phyloP scores from a whole-genome alignment of 2,797 vertebrate species.

The Poeciliopsis turneri region DNA sequence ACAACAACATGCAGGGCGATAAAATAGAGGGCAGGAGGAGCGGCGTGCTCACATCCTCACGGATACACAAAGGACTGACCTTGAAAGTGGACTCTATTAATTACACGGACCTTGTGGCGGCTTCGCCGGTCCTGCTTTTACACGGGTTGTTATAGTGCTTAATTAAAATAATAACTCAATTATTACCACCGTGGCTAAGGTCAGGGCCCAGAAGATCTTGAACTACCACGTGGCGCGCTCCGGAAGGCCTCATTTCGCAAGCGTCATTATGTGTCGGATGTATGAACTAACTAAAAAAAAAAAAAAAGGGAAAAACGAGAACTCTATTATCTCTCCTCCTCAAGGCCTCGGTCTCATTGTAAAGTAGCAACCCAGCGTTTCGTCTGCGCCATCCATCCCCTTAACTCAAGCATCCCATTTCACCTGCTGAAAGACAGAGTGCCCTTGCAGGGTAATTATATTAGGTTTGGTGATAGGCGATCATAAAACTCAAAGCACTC shows the following conservation, averaged over 20 bases:
- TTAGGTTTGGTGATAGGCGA: slow-evolving; percentile 80
- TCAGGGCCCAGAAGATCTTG: slow-evolving; percentile 63
- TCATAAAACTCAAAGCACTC: slow-evolving; percentile 86
- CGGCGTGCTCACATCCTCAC: slow-evolving; percentile 23
- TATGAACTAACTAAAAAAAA: neutral
- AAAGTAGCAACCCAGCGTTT: slow-evolving; percentile 49
- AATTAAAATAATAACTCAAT: slow-evolving; percentile 82
- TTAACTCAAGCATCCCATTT: slow-evolving; percentile 61
- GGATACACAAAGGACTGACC: slow-evolving; percentile 69
- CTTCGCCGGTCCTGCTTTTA: slow-evolving; percentile 65
- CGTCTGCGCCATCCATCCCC: slow-evolving; percentile 28
- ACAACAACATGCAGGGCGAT: slow-evolving; percentile 69
- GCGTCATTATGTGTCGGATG: slow-evolving; percentile 11
- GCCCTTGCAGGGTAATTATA: slow-evolving; percentile 87
- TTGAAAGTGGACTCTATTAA: slow-evolving; percentile 76
- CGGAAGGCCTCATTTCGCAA: neutral
- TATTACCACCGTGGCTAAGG: slow-evolving; percentile 79
- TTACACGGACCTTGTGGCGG: slow-evolving; percentile 65
- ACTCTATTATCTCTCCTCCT: slow-evolving; percentile 39
- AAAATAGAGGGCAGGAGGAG: slow-evolving; percentile 47
- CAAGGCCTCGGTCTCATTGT: slow-evolving; percentile 19
- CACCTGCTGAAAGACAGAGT: slow-evolving; percentile 80
- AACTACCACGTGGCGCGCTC: slow-evolving; percentile 59
- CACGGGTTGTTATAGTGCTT: slow-evolving; percentile 68
- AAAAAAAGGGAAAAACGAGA: neutral